Evolutionary conservation across 2,113 vertebrate species (phyloP).

Genomic region (Seriola dumerili): DNA sequence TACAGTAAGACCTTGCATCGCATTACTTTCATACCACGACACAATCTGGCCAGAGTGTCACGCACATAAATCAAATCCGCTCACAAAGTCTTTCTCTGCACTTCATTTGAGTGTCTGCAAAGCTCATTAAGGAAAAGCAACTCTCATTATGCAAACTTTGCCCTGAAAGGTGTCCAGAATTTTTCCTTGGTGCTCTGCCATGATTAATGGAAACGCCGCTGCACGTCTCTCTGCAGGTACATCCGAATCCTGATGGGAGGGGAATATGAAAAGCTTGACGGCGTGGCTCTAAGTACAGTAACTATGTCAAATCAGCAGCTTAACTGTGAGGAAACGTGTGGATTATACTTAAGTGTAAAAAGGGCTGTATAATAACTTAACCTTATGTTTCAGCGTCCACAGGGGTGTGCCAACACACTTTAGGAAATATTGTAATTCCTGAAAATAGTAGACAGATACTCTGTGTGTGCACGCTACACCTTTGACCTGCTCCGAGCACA

Average conservation of each 20-base stretch:
- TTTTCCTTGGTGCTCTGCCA: constrained; percentile 7
- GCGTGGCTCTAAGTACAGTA: background rate
- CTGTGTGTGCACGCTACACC: too few species aligned
- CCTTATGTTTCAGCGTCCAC: background rate
- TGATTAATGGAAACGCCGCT: constrained; percentile 2
- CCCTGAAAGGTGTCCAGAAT: constrained; percentile 18
- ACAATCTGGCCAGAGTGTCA: constrained; percentile 13
- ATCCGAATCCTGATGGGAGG: background rate
- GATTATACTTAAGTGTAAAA: background rate
- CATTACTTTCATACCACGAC: background rate
- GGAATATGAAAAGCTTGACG: constrained; percentile 14
- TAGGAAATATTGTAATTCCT: too few species aligned
- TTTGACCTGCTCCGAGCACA: too few species aligned
- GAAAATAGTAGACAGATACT: too few species aligned
- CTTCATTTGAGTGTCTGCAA: background rate
- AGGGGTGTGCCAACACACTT: background rate
- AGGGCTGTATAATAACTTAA: background rate
- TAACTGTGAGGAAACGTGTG: background rate
- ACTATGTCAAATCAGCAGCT: constrained; percentile 12
- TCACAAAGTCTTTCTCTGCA: background rate
- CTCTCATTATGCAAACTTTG: constrained; percentile 33
- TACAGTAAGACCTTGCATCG: background rate
- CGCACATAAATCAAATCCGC: constrained; percentile 23
- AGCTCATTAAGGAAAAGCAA: constrained; percentile 10
- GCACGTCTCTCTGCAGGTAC: background rate